Base-by-base conservation (phyloP, 92 coral and sea anemone species). In the Porites divaricata region DNA sequence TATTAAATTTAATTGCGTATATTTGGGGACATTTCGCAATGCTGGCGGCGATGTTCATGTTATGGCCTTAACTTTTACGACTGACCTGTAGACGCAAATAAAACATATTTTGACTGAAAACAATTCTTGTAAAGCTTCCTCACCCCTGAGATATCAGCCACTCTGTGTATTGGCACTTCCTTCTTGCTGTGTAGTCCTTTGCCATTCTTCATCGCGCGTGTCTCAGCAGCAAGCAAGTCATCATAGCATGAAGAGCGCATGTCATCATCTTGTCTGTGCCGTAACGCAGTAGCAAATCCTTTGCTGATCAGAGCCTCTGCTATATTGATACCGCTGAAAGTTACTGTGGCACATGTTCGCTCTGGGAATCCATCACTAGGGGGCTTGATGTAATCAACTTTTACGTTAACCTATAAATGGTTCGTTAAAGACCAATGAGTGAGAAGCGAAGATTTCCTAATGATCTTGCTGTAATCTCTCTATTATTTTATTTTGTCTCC, bases 241-340 rank as follows among this genome's bases (percentile, higher is more conserved):
- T 96, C 99, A 62, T 96, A 96, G 75, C 90, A 95, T 9, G 99
- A 96, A 49, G 99, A 96, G 52, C 99, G 85, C 77, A 95, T 98
- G 75, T 96, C 99, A 78, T 96, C 99, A 63, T 96, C 99, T 64
- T 96, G 99, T 81, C 98, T 82, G 85, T 96, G 99, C n/a, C 99
- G 98, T 62, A 96, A 71, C 56, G 93, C 98, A 13, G 98, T 96
- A 22, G 96, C 98, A 84, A 96, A 92, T n/a, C 98, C 99, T 92
- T 92, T 96, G 74, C 96, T 92, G 74, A 96, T 93, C 10, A 96
- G 89, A n/a, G 99, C 99, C 81, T 96, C 99, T 1, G 98, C 99
- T 8, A 96, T 83, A 64, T 96, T 96, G 24, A 96, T 89, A n/a
- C 95, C 93, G 35, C 98, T 95, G 19, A 90, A 81, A 14, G 96